Percentiles rank a stretch among this genome's conserved stretches.
phyloP scores from a whole-genome alignment of 2,113 vertebrate genomes.

The Erinaceus europaeus region DNA sequence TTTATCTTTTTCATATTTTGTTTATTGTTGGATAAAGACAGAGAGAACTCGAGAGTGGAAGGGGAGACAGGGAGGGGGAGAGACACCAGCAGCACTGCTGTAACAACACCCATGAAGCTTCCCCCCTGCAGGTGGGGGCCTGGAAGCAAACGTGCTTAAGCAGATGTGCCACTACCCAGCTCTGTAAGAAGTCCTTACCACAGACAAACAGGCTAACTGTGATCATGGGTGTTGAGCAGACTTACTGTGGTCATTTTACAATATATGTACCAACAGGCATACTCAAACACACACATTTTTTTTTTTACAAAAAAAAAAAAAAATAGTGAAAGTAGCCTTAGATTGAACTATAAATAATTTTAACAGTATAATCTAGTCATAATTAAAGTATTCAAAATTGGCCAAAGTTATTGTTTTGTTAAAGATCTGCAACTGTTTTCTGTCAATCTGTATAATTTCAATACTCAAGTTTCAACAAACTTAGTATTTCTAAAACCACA shows the following conservation, averaged over 20 bases:
- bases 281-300: no score
- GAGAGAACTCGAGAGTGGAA: no score
- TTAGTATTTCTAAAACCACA: constrained; percentile 8
- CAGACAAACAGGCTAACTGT: no score
- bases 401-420: neutral
- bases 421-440: neutral
- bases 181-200: no score
- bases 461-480: constrained; percentile 38
- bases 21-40: no score
- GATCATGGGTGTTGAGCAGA: neutral
- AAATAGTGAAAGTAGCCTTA: constrained; percentile 15
- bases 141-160: no score
- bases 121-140: no score
- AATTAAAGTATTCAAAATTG: constrained; percentile 25
- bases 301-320: constrained; percentile 25
- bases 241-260: neutral
- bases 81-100: no score
- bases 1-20: no score
- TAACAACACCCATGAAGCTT: no score
- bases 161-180: no score
- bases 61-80: no score
- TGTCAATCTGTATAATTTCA: constrained; percentile 42
- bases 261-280: neutral
- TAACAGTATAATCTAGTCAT: constrained; percentile 3
- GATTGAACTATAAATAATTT: constrained; percentile 16